Conservation (phyloP, 2,113 vertebrate species). For the Vireo altiloquus region DNA sequence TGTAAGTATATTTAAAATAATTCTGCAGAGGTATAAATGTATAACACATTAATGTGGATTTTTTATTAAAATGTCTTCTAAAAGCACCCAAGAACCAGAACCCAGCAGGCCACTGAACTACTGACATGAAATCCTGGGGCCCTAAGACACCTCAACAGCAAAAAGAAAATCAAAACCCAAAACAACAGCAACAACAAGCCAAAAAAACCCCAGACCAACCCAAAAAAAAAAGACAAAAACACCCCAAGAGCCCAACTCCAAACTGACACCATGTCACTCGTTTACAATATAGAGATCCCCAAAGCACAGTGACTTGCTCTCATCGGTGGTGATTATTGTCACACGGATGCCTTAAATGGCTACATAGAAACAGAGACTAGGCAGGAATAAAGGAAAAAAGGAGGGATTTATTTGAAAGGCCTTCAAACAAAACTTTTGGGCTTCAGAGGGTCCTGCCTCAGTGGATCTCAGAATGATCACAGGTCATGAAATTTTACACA, state of each 20-base stretch:
- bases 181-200: background rate
- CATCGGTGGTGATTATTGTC: fast-evolving
- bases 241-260: background rate
- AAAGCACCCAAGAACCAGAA: background rate
- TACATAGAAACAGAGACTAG: no score
- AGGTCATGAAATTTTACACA: no score
- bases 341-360: no score
- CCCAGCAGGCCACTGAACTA: background rate
- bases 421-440: no score
- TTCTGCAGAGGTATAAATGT: background rate
- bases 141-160: background rate
- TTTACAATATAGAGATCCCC: background rate
- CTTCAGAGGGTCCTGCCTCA: no score
- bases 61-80: background rate
- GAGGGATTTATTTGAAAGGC: no score
- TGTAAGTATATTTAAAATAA: background rate
- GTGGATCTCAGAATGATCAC: no score
- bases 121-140: background rate
- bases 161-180: background rate
- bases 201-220: no score
- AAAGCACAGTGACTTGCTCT: background rate
- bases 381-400: no score
- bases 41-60: background rate
- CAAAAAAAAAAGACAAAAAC: fast-evolving
- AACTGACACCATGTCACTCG: fast-evolving